phyloP scores from a whole-genome alignment of 2,797 vertebrate species.

The Mus caroli region DNA sequence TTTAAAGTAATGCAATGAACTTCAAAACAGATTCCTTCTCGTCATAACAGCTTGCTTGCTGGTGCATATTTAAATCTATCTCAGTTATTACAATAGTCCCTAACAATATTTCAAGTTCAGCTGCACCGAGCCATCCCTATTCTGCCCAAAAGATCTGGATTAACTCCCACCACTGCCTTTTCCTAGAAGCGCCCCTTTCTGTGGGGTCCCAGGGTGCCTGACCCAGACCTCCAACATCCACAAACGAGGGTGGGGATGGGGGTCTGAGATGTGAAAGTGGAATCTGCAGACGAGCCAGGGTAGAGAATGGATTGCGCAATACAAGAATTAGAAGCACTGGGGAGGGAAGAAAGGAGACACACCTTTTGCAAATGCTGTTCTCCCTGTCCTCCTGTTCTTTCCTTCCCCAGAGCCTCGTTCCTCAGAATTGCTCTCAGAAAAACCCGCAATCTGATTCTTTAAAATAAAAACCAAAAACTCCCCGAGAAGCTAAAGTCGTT shows the following conservation, averaged over 20 bases:
- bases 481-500: constrained; percentile 14
- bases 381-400: neutral
- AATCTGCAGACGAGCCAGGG: neutral
- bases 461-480: neutral
- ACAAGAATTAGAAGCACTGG: neutral
- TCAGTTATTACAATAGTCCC: constrained; percentile 17
- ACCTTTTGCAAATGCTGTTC: neutral
- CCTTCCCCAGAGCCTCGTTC: neutral
- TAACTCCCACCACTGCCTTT: neutral
- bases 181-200: neutral
- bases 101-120: constrained; percentile 19
- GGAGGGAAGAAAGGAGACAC: neutral
- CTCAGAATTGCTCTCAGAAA: neutral
- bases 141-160: constrained; percentile 4
- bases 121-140: neutral
- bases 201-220: neutral
- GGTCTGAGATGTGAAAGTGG: neutral
- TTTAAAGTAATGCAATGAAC: constrained; percentile 48
- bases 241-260: neutral
- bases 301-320: neutral
- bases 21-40: constrained; percentile 23
- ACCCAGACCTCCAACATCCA: neutral
- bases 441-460: neutral
- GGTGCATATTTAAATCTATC: constrained; percentile 63
- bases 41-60: constrained; percentile 28